These are phyloP conservation scores for Sminthurides aquaticus DNA, from an alignment of 2,888 invertebrate genomes.

Conservation along the genomic window DNA sequence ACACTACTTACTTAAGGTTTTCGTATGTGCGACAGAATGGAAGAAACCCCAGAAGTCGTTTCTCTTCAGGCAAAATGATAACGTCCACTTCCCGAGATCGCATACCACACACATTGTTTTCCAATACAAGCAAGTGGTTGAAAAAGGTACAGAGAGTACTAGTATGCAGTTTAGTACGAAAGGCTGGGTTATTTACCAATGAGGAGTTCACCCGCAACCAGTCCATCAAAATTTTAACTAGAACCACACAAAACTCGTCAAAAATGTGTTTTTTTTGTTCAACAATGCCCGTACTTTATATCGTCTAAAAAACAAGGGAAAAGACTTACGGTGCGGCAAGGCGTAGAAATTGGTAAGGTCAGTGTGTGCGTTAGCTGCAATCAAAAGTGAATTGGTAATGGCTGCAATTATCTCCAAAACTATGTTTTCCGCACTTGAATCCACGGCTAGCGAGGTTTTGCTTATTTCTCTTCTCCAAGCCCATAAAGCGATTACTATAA, in stretches of 20 bases:
- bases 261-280: too few relatives aligned
- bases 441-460: conserved; percentile 20
- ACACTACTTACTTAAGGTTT: conserved; percentile 25
- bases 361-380: conserved; percentile 29
- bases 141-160: conserved; percentile 34
- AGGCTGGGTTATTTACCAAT: conserved; percentile 23
- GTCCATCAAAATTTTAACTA: conserved; percentile 42
- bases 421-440: conserved; percentile 17
- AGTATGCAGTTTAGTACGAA: conserved; percentile 31
- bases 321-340: conserved; percentile 38
- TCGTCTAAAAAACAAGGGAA: too few relatives aligned
- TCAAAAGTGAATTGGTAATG: conserved; percentile 34
- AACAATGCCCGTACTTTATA: too few relatives aligned
- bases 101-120: conserved; percentile 26
- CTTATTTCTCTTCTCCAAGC: conserved; percentile 36
- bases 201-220: conserved; percentile 33
- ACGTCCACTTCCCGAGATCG: conserved; percentile 25
- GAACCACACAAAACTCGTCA: conserved; percentile 17
- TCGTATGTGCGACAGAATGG: conserved; percentile 32
- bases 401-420: conserved; percentile 36
- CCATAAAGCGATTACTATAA: conserved; percentile 38
- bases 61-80: conserved; percentile 41
- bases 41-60: conserved; percentile 38
- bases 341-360: conserved; percentile 26
- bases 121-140: conserved; percentile 33